Conservation (phyloP, 2,888 invertebrate genomes). For the Panopea generosa region DNA sequence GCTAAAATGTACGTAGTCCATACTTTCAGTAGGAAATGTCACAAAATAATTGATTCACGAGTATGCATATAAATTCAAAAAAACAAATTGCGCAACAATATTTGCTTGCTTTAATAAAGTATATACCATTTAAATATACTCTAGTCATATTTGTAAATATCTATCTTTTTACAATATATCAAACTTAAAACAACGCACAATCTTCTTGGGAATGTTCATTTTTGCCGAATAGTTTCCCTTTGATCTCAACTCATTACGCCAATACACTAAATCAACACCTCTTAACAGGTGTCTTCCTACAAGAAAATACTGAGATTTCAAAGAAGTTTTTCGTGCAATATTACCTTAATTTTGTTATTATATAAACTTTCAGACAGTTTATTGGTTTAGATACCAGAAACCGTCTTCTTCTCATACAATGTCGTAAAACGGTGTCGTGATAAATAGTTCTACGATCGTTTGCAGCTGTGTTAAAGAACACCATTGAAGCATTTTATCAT, state of each 20-base stretch:
- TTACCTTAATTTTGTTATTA: constrained; percentile 37
- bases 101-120: too few species aligned
- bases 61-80: background rate
- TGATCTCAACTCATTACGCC: constrained; percentile 17
- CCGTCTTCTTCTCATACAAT: too few species aligned
- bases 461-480: constrained; percentile 31
- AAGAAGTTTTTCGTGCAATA: constrained; percentile 8
- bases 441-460: constrained; percentile 36
- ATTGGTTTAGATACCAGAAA: too few species aligned
- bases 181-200: background rate
- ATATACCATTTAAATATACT: too few species aligned
- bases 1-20: too few species aligned
- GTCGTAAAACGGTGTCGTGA: constrained; percentile 14
- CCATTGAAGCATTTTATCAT: constrained; percentile 35
- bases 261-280: constrained; percentile 12
- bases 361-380: constrained; percentile 22
- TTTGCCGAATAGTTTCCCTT: background rate
- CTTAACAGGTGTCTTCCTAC: constrained; percentile 36
- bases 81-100: background rate
- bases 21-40: too few species aligned
- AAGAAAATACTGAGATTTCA: constrained; percentile 11
- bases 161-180: background rate
- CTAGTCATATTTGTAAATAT: too few species aligned
- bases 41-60: too few species aligned
- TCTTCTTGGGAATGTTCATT: background rate